phyloP scores from a whole-genome alignment of 2,888 invertebrate species.

The Dermolepida albohirtum region DNA sequence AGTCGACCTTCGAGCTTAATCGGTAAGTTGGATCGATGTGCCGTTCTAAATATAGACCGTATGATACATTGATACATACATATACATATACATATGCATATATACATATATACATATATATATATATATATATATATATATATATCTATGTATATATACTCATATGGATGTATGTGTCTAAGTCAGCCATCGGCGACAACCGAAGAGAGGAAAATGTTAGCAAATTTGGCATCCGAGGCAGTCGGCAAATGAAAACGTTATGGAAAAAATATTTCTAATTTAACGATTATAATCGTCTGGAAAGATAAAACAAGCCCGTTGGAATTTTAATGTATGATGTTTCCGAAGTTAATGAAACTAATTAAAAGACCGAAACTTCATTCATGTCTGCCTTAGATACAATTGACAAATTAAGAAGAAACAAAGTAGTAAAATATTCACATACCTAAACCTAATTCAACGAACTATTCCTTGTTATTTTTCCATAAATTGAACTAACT shows the following conservation, averaged over 20 bases:
- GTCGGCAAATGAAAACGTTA: constrained; percentile 17
- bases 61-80: constrained; percentile 34
- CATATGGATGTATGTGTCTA: neutral
- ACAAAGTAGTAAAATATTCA: no score
- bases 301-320: constrained; percentile 1
- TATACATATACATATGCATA: neutral
- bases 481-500: no score
- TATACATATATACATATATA: neutral
- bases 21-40: constrained; percentile 43
- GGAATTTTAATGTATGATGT: no score
- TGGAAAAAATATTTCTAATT: constrained; percentile 27
- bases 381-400: no score
- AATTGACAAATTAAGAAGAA: no score
- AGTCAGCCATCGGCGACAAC: constrained; percentile 1
- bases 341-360: no score
- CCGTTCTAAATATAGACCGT: constrained; percentile 41
- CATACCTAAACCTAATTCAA: no score
- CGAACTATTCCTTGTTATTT: no score
- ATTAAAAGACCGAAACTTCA: no score
- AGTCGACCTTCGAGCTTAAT: constrained; percentile 42
- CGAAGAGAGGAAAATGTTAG: constrained; percentile 14
- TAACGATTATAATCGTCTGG: constrained; percentile 21
- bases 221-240: constrained; percentile 3
- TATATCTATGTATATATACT: neutral
- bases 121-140: no score